A percentile compares a stretch with the other conserved stretches of the same genome.
These are phyloP conservation scores for Haliaeetus albicilla DNA, from an alignment of 2,797 vertebrate species.

Conservation along the genomic window DNA sequence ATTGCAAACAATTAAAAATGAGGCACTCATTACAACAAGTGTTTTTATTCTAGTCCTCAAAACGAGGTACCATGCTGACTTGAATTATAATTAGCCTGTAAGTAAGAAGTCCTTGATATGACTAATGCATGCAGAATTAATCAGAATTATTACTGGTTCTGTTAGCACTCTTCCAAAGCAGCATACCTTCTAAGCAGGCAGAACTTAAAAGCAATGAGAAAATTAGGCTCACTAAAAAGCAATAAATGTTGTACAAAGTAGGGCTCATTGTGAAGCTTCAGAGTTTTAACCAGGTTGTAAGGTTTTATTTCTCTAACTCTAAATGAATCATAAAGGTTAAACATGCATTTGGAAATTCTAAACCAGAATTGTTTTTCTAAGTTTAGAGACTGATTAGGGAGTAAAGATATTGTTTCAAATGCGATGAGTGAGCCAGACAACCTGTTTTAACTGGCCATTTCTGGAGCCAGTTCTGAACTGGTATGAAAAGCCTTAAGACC, in stretches of 20 bases:
- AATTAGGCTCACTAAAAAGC: conserved; percentile 24
- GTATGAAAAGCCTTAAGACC: background rate
- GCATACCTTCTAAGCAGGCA: background rate
- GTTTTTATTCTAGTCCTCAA: conserved; percentile 60
- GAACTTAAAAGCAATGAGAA: conserved; percentile 45
- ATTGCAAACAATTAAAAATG: conserved; percentile 30
- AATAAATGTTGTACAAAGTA: conserved; percentile 45
- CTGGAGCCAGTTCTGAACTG: background rate
- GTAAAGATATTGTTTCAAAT: conserved; percentile 43
- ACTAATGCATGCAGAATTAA: conserved; percentile 63
- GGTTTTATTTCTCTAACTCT: conserved; percentile 39
- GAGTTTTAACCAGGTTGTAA: conserved; percentile 36
- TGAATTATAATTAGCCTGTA: conserved; percentile 67
- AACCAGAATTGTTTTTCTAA: conserved; percentile 58
- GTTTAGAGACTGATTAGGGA: conserved; percentile 34
- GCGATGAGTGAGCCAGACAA: background rate
- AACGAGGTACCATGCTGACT: conserved; percentile 60
- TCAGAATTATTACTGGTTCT: conserved; percentile 60
- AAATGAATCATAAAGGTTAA: conserved; percentile 62
- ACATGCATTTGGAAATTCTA: conserved; percentile 55
- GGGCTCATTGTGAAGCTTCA: conserved; percentile 14
- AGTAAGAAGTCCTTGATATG: conserved; percentile 45
- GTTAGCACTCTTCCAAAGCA: conserved; percentile 55
- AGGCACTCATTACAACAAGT: conserved; percentile 37
- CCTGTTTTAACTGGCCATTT: background rate